Percentiles rank a stretch among this genome's conserved stretches.
Conservation (phyloP, 2,888 invertebrate genomes). For the Drosophila aldrichi region DNA sequence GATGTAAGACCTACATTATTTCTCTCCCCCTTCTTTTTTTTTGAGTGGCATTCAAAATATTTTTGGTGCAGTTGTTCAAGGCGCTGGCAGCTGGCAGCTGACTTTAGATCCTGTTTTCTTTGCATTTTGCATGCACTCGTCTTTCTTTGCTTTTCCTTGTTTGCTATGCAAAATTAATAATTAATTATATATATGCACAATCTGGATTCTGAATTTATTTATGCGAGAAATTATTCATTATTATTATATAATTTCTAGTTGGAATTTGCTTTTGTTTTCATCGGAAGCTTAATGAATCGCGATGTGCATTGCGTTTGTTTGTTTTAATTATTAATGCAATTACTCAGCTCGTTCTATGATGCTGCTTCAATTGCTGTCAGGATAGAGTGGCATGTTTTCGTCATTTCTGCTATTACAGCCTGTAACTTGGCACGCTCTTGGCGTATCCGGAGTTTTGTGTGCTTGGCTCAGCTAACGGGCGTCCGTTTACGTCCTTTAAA, state of each 20-base stretch:
- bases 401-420: slow-evolving; percentile 8
- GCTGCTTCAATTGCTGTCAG: slow-evolving; percentile 11
- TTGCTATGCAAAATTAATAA: slow-evolving; percentile 30
- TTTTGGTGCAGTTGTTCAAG: slow-evolving; percentile 44
- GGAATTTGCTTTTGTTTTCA: not conserved
- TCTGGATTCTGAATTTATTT: not conserved
- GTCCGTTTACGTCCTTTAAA: slow-evolving; percentile 17
- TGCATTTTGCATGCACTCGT: not conserved
- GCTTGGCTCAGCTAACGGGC: slow-evolving; percentile 9
- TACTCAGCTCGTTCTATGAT: slow-evolving; percentile 38
- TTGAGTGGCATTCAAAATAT: slow-evolving; percentile 25
- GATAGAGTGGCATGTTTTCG: not conserved
- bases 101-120: slow-evolving; percentile 18
- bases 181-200: slow-evolving; percentile 28
- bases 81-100: slow-evolving; percentile 53
- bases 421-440: slow-evolving; percentile 6
- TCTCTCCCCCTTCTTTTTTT: not conserved
- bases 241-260: slow-evolving; percentile 1
- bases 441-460: not conserved
- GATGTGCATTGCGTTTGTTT: slow-evolving; percentile 39
- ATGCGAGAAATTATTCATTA: not conserved
- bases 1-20: slow-evolving; percentile 14
- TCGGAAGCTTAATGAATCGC: not conserved
- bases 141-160: not conserved
- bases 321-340: slow-evolving; percentile 56